Evolutionary conservation across 2,888 invertebrate species (phyloP).

Genomic region (Thysanoteuthis rhombus): DNA sequence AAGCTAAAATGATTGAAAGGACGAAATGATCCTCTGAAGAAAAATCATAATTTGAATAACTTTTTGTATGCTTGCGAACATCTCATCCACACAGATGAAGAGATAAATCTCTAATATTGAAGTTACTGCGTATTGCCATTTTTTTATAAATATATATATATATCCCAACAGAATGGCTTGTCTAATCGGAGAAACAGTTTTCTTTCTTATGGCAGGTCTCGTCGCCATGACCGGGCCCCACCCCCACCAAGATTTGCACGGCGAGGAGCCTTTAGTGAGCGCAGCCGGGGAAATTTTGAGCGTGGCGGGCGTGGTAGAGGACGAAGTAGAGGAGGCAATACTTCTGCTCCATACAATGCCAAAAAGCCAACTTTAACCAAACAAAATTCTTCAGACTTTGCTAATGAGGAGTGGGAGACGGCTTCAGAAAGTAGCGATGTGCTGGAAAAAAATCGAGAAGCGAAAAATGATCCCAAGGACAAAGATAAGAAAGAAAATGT

Average conservation of each 20-base stretch:
- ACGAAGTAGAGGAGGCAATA: constrained; percentile 68
- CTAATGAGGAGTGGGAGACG: constrained; percentile 78
- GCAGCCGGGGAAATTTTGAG: constrained; percentile 59
- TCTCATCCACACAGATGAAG: too few relatives aligned
- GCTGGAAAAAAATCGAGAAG: constrained; percentile 53
- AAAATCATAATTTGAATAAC: too few relatives aligned
- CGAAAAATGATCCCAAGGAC: constrained; percentile 59
- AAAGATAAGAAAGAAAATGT: constrained; percentile 44
- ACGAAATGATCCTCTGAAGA: too few relatives aligned
- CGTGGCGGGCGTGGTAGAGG: constrained; percentile 61
- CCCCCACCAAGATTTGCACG: constrained; percentile 57
- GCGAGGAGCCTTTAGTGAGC: constrained; percentile 45
- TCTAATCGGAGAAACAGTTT: constrained; percentile 1
- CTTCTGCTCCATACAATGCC: constrained; percentile 42
- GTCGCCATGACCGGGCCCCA: constrained; percentile 52
- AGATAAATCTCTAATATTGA: too few relatives aligned
- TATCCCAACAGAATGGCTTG: background rate
- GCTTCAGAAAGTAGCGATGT: constrained; percentile 81
- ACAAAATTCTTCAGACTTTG: constrained; percentile 64
- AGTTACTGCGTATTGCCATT: too few relatives aligned
- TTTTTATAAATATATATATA: background rate
- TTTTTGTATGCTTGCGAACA: too few relatives aligned
- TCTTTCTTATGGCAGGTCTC: constrained; percentile 33
- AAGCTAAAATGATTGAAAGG: too few relatives aligned
- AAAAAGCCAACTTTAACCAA: constrained; percentile 62